A percentile compares a stretch with the other conserved stretches of the same genome.
These are phyloP conservation scores for Festucalex cinctus DNA, from an alignment of 2,113 vertebrate genomes.

Conservation along the genomic window DNA sequence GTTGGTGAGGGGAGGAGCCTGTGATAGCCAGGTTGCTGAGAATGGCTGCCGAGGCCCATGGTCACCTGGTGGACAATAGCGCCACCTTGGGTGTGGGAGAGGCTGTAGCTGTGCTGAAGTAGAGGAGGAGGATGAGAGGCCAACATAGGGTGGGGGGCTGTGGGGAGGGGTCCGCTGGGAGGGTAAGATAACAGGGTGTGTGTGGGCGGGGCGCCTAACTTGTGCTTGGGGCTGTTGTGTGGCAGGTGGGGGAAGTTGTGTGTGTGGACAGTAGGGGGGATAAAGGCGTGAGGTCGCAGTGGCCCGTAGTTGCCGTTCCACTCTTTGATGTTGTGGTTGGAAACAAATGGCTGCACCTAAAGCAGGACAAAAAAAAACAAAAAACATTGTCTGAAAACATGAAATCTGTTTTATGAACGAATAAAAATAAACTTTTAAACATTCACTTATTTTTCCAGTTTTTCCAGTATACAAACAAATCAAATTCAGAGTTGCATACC, in stretches of 20 bases:
- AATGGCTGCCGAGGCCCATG: conserved; percentile 81
- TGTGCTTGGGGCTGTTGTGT: conserved; percentile 86
- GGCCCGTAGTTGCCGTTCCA: conserved; percentile 92
- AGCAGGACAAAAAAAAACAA: neutral
- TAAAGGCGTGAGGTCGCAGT: conserved; percentile 85
- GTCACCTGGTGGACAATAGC: conserved; percentile 88
- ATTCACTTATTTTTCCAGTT: neutral
- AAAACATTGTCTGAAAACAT: neutral
- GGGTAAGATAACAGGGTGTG: conserved; percentile 84
- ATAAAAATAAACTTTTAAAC: neutral
- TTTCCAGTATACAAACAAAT: neutral
- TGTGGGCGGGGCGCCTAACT: conserved; percentile 60
- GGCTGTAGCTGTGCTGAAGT: conserved; percentile 82
- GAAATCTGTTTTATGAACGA: neutral
- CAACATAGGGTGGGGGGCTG: conserved; percentile 75
- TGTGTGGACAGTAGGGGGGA: conserved; percentile 79
- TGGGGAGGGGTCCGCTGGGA: conserved; percentile 48
- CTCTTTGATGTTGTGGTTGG: conserved; percentile 80
- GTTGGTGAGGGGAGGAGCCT: conserved; percentile 80
- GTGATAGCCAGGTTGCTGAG: conserved; percentile 63
- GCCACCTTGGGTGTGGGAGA: conserved; percentile 74
- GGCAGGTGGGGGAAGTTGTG: conserved; percentile 82
- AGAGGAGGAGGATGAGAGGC: conserved; percentile 80
- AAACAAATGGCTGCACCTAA: conserved; percentile 85
- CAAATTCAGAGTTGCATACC: neutral